Evolutionary conservation across 2,888 invertebrate genomes (phyloP).

Genomic region (Drosophila trichaetosa): DNA sequence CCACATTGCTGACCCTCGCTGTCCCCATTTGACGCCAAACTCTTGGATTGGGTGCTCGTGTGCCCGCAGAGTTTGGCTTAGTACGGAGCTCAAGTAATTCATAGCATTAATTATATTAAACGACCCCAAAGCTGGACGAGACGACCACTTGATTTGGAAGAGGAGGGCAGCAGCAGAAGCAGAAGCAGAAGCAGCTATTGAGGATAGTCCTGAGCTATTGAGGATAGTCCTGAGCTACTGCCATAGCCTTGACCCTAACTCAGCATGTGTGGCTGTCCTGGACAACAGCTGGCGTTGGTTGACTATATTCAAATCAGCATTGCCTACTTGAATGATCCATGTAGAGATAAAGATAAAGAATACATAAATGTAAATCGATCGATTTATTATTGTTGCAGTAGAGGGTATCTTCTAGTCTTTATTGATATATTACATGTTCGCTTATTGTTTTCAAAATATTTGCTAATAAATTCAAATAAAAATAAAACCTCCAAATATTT

Average conservation of each 20-base stretch:
- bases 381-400: not conserved
- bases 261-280: constrained; percentile 1
- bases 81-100: constrained; percentile 71
- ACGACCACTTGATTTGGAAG: not conserved
- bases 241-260: not conserved
- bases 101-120: constrained; percentile 79
- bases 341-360: not conserved
- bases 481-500: constrained; percentile 14
- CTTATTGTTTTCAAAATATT: not conserved
- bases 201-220: not conserved
- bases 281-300: not conserved
- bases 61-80: constrained; percentile 56
- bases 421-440: not conserved
- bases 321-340: not conserved
- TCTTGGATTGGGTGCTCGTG: constrained; percentile 31
- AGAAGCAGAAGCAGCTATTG: constrained; percentile 1
- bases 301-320: constrained; percentile 29
- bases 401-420: not conserved
- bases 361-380: not conserved
- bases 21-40: constrained; percentile 16
- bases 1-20: constrained; percentile 35
- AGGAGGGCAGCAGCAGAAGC: constrained; percentile 1
- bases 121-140: constrained; percentile 45
- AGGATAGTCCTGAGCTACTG: not conserved
- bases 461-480: not conserved